These are phyloP conservation scores for Caenorhabditis macrosperma DNA, from an alignment of 2,888 invertebrate genomes.

Conservation along the genomic window DNA sequence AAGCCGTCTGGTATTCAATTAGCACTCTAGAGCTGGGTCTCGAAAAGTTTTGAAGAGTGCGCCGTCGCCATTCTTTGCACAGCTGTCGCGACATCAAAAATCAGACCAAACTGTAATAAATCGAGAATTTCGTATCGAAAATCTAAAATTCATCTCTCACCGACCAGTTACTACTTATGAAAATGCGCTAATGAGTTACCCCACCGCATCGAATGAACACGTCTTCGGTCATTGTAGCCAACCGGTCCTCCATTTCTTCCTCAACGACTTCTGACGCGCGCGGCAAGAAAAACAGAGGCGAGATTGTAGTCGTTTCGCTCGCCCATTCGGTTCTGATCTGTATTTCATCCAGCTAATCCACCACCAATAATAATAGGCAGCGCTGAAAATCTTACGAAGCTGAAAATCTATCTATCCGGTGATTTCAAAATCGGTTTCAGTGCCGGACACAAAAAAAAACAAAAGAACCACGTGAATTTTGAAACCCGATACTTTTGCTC, in stretches of 20 bases:
- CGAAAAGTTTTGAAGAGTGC: neutral
- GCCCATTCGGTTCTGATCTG: no score
- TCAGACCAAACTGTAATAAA: neutral
- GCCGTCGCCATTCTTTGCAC: neutral
- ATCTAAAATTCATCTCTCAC: neutral
- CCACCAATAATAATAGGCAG: no score
- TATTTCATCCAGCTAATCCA: no score
- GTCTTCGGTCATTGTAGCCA: slow-evolving; percentile 16
- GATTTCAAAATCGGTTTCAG: no score
- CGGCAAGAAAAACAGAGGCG: neutral
- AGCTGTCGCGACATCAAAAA: neutral
- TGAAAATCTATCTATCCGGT: neutral
- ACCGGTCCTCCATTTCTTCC: slow-evolving; percentile 25
- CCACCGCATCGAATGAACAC: neutral
- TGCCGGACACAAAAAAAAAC: no score
- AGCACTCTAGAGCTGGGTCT: neutral
- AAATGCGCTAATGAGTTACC: slow-evolving; percentile 38
- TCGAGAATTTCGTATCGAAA: neutral
- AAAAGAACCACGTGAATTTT: slow-evolving; percentile 18
- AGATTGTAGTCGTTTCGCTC: neutral
- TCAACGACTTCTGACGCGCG: neutral
- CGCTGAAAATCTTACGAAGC: no score
- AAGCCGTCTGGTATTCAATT: neutral
- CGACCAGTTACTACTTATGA: no score
- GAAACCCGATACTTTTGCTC: slow-evolving; percentile 15